Percentiles rank a stretch among this genome's conserved stretches.
These are phyloP conservation scores for Ptychochromis oligacanthus DNA, from an alignment of 2,113 vertebrate species.

Conservation along the genomic window DNA sequence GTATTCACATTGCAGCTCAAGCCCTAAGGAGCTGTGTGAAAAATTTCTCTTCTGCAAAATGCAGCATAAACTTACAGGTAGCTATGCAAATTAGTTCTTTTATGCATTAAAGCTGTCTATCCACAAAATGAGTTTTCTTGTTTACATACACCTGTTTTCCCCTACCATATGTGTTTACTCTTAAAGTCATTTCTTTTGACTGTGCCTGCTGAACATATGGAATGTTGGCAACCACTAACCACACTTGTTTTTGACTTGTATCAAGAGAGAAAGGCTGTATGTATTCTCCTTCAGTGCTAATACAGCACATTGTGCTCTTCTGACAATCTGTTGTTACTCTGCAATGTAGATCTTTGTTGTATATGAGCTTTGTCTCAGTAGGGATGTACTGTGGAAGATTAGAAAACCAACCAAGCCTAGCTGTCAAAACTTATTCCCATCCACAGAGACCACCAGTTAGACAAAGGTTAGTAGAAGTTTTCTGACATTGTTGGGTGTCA, in stretches of 20 bases:
- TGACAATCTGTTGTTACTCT: too few relatives aligned
- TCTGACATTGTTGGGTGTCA: constrained; percentile 29
- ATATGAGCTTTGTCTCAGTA: too few relatives aligned
- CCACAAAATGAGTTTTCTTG: too few relatives aligned
- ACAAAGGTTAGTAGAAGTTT: constrained; percentile 40
- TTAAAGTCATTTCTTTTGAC: background rate
- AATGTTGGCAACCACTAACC: background rate
- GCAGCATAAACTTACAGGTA: background rate
- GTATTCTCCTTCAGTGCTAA: background rate
- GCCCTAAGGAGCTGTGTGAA: background rate
- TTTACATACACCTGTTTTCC: background rate
- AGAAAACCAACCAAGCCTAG: background rate
- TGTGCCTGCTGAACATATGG: background rate
- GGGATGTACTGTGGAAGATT: too few relatives aligned
- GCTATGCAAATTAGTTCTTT: too few relatives aligned
- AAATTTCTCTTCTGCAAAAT: constrained; percentile 19
- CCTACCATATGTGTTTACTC: background rate
- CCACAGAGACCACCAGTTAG: constrained; percentile 19
- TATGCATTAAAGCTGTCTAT: too few relatives aligned
- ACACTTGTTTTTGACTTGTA: background rate
- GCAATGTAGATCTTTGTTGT: too few relatives aligned
- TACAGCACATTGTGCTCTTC: too few relatives aligned
- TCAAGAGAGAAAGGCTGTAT: background rate
- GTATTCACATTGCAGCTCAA: background rate
- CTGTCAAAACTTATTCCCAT: constrained; percentile 17